phyloP scores from a whole-genome alignment of 2,888 invertebrate species.

The Oscheius sp. region DNA sequence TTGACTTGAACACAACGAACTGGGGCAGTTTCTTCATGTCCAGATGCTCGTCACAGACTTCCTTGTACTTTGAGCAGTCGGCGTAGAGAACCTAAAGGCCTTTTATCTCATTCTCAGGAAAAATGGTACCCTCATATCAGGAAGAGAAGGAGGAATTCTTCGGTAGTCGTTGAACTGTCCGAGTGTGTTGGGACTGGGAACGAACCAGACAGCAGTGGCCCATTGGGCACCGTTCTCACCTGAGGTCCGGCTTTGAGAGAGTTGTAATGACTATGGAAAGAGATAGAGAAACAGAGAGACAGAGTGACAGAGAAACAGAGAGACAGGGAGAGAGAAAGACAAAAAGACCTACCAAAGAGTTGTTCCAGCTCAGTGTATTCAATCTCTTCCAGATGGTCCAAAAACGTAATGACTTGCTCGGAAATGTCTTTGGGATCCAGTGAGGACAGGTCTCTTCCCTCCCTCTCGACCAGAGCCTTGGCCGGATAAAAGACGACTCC shows the following conservation, averaged over 20 bases:
- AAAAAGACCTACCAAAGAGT: slow-evolving; percentile 46
- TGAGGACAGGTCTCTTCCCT: slow-evolving; percentile 70
- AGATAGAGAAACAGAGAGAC: too few species aligned
- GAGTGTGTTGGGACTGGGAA: slow-evolving; percentile 41
- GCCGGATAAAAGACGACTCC: slow-evolving; percentile 74
- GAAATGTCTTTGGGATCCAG: slow-evolving; percentile 78
- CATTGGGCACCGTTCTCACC: slow-evolving; percentile 37
- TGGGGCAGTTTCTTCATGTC: slow-evolving; percentile 78
- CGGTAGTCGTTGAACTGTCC: slow-evolving; percentile 43
- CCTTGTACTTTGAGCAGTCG: slow-evolving; percentile 74
- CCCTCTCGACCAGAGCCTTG: slow-evolving; percentile 56
- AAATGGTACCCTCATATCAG: slow-evolving; percentile 24
- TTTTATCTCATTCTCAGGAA: neutral
- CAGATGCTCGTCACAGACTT: slow-evolving; percentile 74
- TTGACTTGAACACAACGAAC: slow-evolving; percentile 83
- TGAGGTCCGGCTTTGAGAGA: neutral
- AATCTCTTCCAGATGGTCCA: slow-evolving; percentile 80
- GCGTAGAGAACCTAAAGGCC: slow-evolving; percentile 73
- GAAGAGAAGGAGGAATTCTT: slow-evolving; percentile 42
- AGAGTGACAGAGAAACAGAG: too few species aligned
- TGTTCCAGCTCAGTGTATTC: slow-evolving; percentile 79
- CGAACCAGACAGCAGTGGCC: slow-evolving; percentile 51
- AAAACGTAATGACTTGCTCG: slow-evolving; percentile 78
- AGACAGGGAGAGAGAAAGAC: neutral
- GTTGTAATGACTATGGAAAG: too few species aligned